Evolutionary conservation across 2,797 vertebrate genomes (phyloP).

Genomic region (Echeneis naucrates): DNA sequence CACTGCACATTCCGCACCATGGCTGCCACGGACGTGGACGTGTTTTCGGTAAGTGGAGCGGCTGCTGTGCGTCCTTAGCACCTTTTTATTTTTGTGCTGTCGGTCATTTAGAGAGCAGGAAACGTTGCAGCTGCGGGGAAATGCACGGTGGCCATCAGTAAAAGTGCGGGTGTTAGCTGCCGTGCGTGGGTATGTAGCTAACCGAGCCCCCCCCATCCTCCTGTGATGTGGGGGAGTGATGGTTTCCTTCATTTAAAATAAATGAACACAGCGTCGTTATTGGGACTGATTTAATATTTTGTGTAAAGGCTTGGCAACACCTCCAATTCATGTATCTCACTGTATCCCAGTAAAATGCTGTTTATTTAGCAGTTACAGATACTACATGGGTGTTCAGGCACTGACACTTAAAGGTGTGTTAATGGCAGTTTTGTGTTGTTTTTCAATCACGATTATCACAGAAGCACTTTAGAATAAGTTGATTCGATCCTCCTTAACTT

Average conservation of each 20-base stretch:
- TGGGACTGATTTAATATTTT: not conserved
- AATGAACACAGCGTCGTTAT: not conserved
- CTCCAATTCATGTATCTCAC: not conserved
- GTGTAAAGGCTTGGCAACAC: no score
- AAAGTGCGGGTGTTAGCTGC: constrained; percentile 52
- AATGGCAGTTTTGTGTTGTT: not conserved
- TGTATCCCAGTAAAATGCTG: no score
- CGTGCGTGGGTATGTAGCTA: constrained; percentile 42
- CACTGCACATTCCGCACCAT: constrained; percentile 80
- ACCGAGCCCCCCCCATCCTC: constrained; percentile 64
- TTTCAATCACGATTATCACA: no score
- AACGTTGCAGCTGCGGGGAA: not conserved
- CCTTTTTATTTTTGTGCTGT: accelerated
- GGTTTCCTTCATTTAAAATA: constrained; percentile 6
- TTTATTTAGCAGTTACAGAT: not conserved
- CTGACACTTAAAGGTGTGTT: not conserved
- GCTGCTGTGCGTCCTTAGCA: no score
- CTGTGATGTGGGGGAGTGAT: constrained; percentile 41
- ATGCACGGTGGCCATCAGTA: constrained; percentile 40
- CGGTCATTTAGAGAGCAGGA: not conserved
- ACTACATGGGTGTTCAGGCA: not conserved
- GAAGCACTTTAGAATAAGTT: not conserved
- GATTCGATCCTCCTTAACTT: constrained; percentile 24
- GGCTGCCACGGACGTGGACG: constrained; percentile 88
- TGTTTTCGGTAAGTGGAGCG: constrained; percentile 83